These are phyloP conservation scores for Brachionus koreanus DNA, from an alignment of 1,140 invertebrate genomes.

Conservation along the genomic window DNA sequence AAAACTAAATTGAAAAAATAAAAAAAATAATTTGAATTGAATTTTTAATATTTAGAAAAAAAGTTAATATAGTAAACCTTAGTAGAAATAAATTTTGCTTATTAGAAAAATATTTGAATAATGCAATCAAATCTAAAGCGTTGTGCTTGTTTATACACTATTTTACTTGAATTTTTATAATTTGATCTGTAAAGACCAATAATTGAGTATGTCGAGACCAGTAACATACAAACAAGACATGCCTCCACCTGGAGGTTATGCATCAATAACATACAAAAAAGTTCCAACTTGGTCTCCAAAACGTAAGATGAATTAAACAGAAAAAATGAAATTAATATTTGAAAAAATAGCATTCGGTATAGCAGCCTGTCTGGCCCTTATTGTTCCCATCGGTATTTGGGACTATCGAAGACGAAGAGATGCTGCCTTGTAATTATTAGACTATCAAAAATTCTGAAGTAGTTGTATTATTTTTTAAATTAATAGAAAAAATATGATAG, in stretches of 20 bases:
- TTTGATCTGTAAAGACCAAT: neutral
- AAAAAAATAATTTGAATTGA: too few relatives aligned
- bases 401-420: conserved; percentile 16
- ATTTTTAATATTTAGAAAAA: too few relatives aligned
- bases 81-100: neutral
- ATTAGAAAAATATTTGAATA: neutral
- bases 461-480: neutral
- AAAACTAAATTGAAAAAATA: too few relatives aligned
- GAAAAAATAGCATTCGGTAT: neutral
- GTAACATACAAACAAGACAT: conserved; percentile 40
- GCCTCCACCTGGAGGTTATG: conserved; percentile 42
- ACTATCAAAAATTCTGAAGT: neutral
- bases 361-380: neutral
- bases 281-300: conserved; percentile 37
- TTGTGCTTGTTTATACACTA: conserved; percentile 24
- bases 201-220: conserved; percentile 7
- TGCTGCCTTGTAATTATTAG: neutral
- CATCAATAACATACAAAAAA: conserved; percentile 1
- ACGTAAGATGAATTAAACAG: neutral
- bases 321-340: neutral
- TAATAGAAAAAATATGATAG: conserved; percentile 57
- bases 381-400: conserved; percentile 41
- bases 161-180: neutral
- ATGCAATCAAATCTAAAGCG: conserved; percentile 9
- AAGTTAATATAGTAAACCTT: neutral